Evolutionary conservation across 2,113 vertebrate species (phyloP), one percentile per base, ranked within the genome.

Genomic region (Parus major): DNA sequence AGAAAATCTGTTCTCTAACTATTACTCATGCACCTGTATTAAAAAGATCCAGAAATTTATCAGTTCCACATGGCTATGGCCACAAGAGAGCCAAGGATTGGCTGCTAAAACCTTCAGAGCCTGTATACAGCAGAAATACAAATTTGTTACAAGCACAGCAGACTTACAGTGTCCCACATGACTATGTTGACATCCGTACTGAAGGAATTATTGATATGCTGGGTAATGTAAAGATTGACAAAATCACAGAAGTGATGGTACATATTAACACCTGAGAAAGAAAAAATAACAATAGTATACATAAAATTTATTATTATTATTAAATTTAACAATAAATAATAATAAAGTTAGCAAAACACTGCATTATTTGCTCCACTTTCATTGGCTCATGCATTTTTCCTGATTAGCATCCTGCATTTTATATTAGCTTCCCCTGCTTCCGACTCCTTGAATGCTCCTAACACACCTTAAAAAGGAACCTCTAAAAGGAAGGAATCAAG

Each of bases 171-270:
- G 96, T 99, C 99, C 99, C 99, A 99, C 99, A 99, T 99, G 96
- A 99, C 96, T 39, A 99, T 97, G 94, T 98, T 98, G 96, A 99
- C 97, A 31, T 99, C 99, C 11, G 98, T 98, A 76, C 98, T 98
- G 98, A 99, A 99, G 27, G 99, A 99, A 91, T 98, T 99, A 94
- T 99, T 99, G 46, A 99, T 93, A 55, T 99, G 99, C 88, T 99
- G 99, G 22, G 99, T 99, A 75, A 99, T 98, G 89, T 99, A 99
- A 42, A 99, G 99, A 80, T 99, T 99, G 96, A 99, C 96, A 81
- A 99, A 99, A 92, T 99, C 99, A 90, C 99, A 99, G 97, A 99
- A 99, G 95, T 99, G 99, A 92, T 99, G 99, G 95, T 99, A 99
- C 99, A 99, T 99, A 91, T 99, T 99, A 63, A 99, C 99, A 71